Percentiles rank a stretch among this genome's conserved stretches.
These are phyloP conservation scores for Callitettix versicolor DNA, from an alignment of 1,140 invertebrate genomes.

Conservation along the genomic window DNA sequence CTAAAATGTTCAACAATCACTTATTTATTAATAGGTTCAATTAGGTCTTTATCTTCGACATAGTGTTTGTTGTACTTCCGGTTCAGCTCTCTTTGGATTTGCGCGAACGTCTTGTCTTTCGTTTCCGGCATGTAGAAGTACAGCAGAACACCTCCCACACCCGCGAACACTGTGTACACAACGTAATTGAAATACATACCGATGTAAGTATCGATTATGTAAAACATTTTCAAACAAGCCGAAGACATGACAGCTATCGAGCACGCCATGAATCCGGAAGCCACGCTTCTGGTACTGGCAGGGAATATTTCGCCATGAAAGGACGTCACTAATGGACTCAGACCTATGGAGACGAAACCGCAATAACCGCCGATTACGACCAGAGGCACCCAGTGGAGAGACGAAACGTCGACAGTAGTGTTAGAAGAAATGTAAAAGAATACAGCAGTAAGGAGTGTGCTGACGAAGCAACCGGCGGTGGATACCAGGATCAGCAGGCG, in stretches of 20 bases:
- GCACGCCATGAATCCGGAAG: neutral
- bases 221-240: neutral
- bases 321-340: neutral
- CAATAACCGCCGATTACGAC: neutral
- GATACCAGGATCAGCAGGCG: slow-evolving; percentile 5
- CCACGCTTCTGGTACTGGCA: neutral
- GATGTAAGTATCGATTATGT: neutral
- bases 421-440: slow-evolving; percentile 7
- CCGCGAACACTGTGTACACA: neutral
- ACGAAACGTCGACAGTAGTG: neutral
- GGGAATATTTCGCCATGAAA: slow-evolving; percentile 6
- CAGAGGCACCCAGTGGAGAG: neutral
- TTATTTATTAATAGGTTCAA: too few species aligned
- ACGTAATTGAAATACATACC: slow-evolving; percentile 3
- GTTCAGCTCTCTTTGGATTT: neutral
- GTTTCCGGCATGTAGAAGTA: neutral
- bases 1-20: too few species aligned
- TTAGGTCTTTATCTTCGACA: too few species aligned
- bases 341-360: neutral
- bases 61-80: too few species aligned
- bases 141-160: neutral
- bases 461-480: neutral
- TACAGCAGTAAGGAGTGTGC: neutral
- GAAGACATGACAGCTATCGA: neutral
- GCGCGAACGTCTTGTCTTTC: slow-evolving; percentile 2